phyloP scores from a whole-genome alignment of 2,888 invertebrate species.

The Drosophila putrida region DNA sequence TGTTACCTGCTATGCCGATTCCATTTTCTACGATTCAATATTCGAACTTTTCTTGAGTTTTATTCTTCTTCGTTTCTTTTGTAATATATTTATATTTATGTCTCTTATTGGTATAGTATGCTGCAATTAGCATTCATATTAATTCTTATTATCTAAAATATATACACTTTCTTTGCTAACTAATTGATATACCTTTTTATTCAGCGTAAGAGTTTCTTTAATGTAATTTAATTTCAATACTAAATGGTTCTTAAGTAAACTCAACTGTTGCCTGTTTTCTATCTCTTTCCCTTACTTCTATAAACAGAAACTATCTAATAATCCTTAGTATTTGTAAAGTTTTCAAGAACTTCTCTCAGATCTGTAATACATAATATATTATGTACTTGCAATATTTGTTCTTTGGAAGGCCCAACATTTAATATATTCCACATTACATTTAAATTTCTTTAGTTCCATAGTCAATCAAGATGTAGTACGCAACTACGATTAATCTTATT shows the following conservation, averaged over 20 bases:
- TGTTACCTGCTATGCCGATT: slow-evolving; percentile 66
- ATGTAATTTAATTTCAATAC: not conserved
- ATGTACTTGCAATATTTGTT: not conserved
- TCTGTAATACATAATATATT: not conserved
- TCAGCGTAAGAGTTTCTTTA: slow-evolving; percentile 4
- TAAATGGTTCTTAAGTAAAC: slow-evolving; percentile 9
- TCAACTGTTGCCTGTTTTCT: slow-evolving; percentile 53
- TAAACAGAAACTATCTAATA: not conserved
- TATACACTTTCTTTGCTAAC: slow-evolving; percentile 15
- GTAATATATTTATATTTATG: slow-evolving; percentile 11
- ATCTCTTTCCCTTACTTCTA: slow-evolving; percentile 3
- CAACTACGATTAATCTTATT: not conserved
- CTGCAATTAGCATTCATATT: slow-evolving; percentile 3
- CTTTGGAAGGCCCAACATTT: not conserved
- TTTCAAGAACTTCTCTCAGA: not conserved
- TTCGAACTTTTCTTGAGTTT: slow-evolving; percentile 7
- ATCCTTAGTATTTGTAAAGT: not conserved
- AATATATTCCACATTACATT: too few relatives aligned
- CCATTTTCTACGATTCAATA: slow-evolving; percentile 44
- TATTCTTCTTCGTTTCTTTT: slow-evolving; percentile 9
- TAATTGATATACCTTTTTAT: slow-evolving; percentile 6
- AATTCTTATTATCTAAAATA: not conserved
- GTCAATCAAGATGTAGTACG: too few relatives aligned
- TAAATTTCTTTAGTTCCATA: too few relatives aligned
- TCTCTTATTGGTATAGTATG: slow-evolving; percentile 9